phyloP scores from a whole-genome alignment of 30 jellyfish, hydroid and myxozoan genomes.

The Aurelia aurita region DNA sequence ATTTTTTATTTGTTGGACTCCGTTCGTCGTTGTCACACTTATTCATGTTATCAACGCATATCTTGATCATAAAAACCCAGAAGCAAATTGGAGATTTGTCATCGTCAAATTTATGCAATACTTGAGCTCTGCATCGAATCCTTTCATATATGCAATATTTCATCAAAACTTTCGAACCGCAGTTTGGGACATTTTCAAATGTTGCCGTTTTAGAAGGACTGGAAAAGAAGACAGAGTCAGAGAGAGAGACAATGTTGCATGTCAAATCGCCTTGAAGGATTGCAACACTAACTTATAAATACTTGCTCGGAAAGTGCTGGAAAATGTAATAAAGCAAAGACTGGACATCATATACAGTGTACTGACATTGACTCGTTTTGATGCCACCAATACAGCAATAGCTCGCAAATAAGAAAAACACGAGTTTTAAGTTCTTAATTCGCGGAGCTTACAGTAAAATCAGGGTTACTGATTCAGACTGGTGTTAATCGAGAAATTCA shows the following conservation, averaged over 20 bases:
- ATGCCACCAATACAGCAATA: too few relatives aligned
- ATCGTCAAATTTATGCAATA: constrained; percentile 2
- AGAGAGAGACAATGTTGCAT: not conserved
- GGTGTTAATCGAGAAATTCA: too few relatives aligned
- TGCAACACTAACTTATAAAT: too few relatives aligned
- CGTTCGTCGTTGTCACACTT: constrained; percentile 8
- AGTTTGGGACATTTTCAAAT: not conserved
- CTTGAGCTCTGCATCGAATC: constrained; percentile 29
- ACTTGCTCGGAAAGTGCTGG: too few relatives aligned
- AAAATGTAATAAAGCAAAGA: too few relatives aligned
- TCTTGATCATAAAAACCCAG: not conserved
- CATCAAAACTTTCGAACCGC: constrained; percentile 15
- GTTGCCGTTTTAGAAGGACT: not conserved
- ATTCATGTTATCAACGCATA: not conserved
- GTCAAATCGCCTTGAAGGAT: too few relatives aligned
- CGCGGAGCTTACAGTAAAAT: too few relatives aligned
- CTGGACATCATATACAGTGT: too few relatives aligned
- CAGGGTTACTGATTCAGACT: too few relatives aligned
- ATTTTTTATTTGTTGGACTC: constrained; percentile 38
- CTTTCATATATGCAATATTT: constrained; percentile 37
- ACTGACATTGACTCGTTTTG: too few relatives aligned
- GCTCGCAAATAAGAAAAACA: too few relatives aligned
- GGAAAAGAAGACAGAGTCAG: not conserved
- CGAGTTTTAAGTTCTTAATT: too few relatives aligned
- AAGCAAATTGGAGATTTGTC: constrained; percentile 1